These are phyloP conservation scores for Galeopsomyia nigrocyanea DNA, from an alignment of 2,888 invertebrate species.

Conservation along the genomic window DNA sequence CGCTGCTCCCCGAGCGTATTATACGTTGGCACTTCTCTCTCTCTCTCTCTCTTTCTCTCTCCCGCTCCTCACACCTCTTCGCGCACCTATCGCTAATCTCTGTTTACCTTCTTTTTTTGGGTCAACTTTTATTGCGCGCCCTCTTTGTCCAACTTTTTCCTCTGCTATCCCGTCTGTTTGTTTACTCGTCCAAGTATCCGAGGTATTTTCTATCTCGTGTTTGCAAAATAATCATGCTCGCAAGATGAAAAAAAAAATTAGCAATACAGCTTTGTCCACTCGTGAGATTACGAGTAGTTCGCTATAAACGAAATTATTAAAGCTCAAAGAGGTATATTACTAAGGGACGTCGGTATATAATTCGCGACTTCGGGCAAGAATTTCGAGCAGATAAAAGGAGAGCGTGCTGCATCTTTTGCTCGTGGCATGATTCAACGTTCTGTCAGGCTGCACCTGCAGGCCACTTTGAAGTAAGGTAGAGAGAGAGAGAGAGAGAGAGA, in stretches of 20 bases:
- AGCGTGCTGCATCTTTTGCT: constrained; percentile 4
- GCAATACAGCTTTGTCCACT: too few species aligned
- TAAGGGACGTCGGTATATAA: neutral
- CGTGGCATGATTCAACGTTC: constrained; percentile 61
- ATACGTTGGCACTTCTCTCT: constrained; percentile 1
- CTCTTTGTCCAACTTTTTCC: constrained; percentile 7
- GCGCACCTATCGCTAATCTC: too few species aligned
- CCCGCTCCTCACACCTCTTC: neutral
- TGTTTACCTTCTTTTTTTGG: too few species aligned
- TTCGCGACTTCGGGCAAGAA: constrained; percentile 17
- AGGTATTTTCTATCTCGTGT: too few species aligned
- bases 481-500: constrained; percentile 40
- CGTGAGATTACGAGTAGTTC: too few species aligned
- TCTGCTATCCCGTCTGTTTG: too few species aligned
- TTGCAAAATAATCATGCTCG: too few species aligned
- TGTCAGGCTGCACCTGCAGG: constrained; percentile 66
- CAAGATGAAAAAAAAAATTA: too few species aligned
- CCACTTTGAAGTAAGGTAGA: constrained; percentile 66
- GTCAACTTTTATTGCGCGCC: neutral
- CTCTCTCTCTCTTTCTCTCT: constrained; percentile 36
- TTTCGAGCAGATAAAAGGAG: constrained; percentile 1
- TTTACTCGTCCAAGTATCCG: too few species aligned
- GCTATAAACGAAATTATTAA: too few species aligned
- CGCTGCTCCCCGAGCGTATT: constrained; percentile 26
- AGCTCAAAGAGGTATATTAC: too few species aligned